Evolutionary conservation across 1,140 invertebrate genomes (phyloP).

Genomic region (Drosophila rufa): DNA sequence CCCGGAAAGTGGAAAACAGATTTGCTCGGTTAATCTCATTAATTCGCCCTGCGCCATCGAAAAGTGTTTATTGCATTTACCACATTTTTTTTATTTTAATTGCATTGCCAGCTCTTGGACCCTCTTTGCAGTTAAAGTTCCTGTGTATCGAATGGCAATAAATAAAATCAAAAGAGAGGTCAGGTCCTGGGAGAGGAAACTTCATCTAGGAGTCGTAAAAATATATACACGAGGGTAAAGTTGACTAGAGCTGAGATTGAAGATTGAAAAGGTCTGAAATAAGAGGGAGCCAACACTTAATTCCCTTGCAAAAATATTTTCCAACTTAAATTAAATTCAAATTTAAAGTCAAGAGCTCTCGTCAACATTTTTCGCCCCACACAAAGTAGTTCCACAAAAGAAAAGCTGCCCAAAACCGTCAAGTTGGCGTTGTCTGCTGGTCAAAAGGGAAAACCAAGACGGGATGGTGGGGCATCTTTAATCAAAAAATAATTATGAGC

Average conservation of each 20-base stretch:
- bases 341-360: slow-evolving; percentile 28
- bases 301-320: slow-evolving; percentile 14
- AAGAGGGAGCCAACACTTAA: slow-evolving; percentile 7
- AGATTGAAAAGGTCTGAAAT: slow-evolving; percentile 6
- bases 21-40: slow-evolving; percentile 51
- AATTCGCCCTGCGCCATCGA: slow-evolving; percentile 57
- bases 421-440: slow-evolving; percentile 24
- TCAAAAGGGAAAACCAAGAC: not conserved
- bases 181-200: not conserved
- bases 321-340: slow-evolving; percentile 37
- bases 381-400: slow-evolving; percentile 38
- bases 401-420: slow-evolving; percentile 37
- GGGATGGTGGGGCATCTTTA: slow-evolving; percentile 57
- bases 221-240: not conserved
- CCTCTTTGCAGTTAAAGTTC: slow-evolving; percentile 25
- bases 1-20: slow-evolving; percentile 27
- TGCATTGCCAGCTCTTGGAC: slow-evolving; percentile 43
- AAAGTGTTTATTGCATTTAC: slow-evolving; percentile 69
- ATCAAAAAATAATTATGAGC: slow-evolving; percentile 81
- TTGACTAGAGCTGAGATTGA: not conserved
- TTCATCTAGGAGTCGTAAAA: slow-evolving; percentile 8
- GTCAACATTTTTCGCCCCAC: slow-evolving; percentile 4
- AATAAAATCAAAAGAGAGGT: slow-evolving; percentile 38
- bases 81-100: slow-evolving; percentile 62
- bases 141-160: slow-evolving; percentile 30